Percentiles rank a stretch among this genome's conserved stretches.
Evolutionary conservation across 2,797 vertebrate species (phyloP).

Genomic region (Miichthys miiuy): DNA sequence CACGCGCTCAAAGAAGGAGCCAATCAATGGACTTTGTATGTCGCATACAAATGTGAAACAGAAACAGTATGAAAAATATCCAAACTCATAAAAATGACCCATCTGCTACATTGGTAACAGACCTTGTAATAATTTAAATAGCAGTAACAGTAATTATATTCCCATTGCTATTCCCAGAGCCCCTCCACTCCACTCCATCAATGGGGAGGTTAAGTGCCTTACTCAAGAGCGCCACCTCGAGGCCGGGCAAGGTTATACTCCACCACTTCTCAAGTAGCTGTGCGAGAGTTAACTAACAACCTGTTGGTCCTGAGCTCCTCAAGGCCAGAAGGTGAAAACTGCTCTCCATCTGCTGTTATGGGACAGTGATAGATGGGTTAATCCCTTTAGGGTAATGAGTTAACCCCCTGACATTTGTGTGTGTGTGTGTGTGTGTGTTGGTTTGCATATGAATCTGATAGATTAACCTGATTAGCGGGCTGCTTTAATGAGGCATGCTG

Average conservation of each 20-base stretch:
- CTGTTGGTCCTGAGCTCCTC: constrained; percentile 37
- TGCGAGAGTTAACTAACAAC: constrained; percentile 6
- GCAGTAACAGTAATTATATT: neutral
- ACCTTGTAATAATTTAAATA: neutral
- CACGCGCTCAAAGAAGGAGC: neutral
- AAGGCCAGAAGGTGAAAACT: constrained; percentile 46
- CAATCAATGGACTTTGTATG: neutral
- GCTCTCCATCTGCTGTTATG: constrained; percentile 54
- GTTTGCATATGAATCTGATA: constrained; percentile 26
- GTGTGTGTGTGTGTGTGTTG: constrained; percentile 15
- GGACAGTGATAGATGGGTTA: constrained; percentile 43
- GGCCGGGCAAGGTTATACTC: constrained; percentile 35
- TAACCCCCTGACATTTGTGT: constrained; percentile 38
- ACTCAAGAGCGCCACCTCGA: constrained; percentile 62
- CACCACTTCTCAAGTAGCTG: constrained; percentile 3
- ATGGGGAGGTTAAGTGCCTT: constrained; percentile 27
- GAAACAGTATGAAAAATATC: neutral
- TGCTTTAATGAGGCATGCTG: neutral
- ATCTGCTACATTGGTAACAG: neutral
- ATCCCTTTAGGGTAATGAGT: constrained; percentile 38
- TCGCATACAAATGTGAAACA: neutral
- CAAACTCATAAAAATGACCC: neutral
- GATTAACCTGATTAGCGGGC: constrained; percentile 44
- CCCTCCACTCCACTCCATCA: neutral
- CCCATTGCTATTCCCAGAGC: neutral